Evolutionary conservation across 2,113 vertebrate species (phyloP).

Genomic region (Diglossa brunneiventris): DNA sequence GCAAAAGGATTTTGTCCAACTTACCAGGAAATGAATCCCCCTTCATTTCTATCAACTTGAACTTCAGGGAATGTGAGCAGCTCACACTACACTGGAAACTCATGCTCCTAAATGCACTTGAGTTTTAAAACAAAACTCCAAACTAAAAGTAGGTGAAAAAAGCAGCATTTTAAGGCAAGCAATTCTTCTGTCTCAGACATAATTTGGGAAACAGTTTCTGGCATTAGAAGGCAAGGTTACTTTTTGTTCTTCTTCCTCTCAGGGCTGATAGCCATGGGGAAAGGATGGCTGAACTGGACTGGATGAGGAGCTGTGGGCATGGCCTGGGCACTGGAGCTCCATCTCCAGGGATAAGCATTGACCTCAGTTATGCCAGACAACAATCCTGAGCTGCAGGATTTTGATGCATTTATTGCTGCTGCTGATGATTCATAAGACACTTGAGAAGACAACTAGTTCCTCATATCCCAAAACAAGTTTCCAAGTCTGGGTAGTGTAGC

Average conservation of each 20-base stretch:
- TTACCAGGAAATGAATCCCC: neutral
- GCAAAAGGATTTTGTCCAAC: neutral
- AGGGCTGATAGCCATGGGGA: neutral
- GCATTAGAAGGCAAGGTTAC: neutral
- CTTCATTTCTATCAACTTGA: neutral
- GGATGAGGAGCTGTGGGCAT: neutral
- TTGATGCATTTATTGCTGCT: neutral
- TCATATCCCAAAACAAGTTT: slow-evolving; percentile 14
- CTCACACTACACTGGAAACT: neutral
- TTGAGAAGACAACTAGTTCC: neutral
- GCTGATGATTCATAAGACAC: neutral
- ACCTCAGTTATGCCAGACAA: neutral
- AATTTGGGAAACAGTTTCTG: neutral
- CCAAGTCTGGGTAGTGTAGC: neutral
- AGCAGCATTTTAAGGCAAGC: neutral
- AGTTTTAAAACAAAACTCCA: neutral
- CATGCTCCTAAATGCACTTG: neutral
- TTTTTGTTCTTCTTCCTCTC: neutral
- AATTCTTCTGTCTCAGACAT: neutral
- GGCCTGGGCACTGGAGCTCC: neutral
- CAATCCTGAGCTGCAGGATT: neutral
- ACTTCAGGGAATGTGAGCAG: neutral
- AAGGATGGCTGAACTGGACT: neutral
- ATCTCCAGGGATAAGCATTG: neutral
- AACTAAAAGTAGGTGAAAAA: neutral